phyloP scores from a whole-genome alignment of 2,113 vertebrate genomes.

The Kryptolebias marmoratus region DNA sequence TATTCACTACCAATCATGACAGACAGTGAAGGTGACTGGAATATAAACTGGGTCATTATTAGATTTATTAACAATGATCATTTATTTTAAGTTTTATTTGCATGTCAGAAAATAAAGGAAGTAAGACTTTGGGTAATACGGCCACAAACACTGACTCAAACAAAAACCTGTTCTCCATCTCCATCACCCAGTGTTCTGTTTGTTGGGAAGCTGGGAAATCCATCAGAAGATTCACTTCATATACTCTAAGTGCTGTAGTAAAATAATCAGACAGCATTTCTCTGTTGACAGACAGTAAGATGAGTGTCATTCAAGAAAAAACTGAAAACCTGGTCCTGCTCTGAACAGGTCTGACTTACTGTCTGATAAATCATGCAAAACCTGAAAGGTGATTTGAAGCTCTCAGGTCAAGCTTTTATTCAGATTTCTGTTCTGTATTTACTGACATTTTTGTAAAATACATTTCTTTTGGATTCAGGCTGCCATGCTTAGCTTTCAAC shows the following conservation, averaged over 20 bases:
- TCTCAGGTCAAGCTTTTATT: not conserved
- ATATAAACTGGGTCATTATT: too few relatives aligned
- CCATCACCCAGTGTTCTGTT: not conserved
- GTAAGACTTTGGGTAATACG: too few relatives aligned
- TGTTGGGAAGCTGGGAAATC: not conserved
- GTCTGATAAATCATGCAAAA: too few relatives aligned
- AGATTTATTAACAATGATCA: too few relatives aligned
- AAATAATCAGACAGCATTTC: too few relatives aligned
- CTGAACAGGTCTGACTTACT: too few relatives aligned
- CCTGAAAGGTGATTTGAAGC: not conserved
- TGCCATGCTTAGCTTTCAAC: not conserved
- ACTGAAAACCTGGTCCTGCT: too few relatives aligned
- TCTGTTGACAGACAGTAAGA: not conserved
- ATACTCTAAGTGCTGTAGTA: not conserved
- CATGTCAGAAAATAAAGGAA: not conserved
- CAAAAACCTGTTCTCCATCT: not conserved
- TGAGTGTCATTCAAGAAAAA: not conserved
- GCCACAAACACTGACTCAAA: not conserved
- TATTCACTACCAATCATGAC: too few relatives aligned
- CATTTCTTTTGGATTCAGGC: not conserved
- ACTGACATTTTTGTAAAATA: not conserved
- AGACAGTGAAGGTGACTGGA: too few relatives aligned
- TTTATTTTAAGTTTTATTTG: too few relatives aligned
- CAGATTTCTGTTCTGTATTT: too few relatives aligned
- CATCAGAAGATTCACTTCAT: not conserved